Evolutionary conservation across 1,140 invertebrate genomes (phyloP).

Genomic region (Himalopsyche phryganea): DNA sequence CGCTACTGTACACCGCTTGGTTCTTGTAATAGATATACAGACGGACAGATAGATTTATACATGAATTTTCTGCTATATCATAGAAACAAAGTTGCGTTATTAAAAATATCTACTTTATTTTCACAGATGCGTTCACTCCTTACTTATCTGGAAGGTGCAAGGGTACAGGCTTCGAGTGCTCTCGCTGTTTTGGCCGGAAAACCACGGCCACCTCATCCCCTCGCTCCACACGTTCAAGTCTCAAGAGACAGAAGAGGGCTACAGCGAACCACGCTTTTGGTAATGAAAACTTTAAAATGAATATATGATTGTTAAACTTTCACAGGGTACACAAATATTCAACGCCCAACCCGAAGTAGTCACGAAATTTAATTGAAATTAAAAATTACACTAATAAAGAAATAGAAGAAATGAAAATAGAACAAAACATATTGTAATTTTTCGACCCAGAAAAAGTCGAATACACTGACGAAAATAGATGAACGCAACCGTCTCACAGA

Average conservation of each 20-base stretch:
- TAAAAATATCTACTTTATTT: too few species aligned
- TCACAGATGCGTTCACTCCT: slow-evolving; percentile 89
- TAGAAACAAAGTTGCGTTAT: too few species aligned
- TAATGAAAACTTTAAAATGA: slow-evolving; percentile 36
- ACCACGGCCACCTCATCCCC: slow-evolving; percentile 70
- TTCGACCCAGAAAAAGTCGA: background rate
- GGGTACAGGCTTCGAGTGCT: slow-evolving; percentile 80
- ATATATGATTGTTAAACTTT: slow-evolving; percentile 3
- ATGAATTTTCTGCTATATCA: too few species aligned
- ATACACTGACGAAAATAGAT: too few species aligned
- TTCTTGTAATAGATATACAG: too few species aligned
- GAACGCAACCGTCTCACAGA: too few species aligned
- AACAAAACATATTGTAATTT: background rate
- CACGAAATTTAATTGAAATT: background rate
- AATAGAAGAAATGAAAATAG: background rate
- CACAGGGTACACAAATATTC: background rate
- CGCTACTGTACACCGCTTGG: too few species aligned
- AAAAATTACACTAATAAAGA: background rate
- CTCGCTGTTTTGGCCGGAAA: slow-evolving; percentile 77
- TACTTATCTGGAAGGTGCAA: slow-evolving; percentile 85
- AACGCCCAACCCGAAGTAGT: too few species aligned
- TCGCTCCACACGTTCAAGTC: slow-evolving; percentile 81
- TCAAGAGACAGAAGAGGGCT: slow-evolving; percentile 86
- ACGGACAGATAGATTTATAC: too few species aligned
- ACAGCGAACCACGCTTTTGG: slow-evolving; percentile 82